A percentile compares a stretch with the other conserved stretches of the same genome.
Conservation (phyloP, 1,140 invertebrate genomes). For the Drosophila rhopaloa region DNA sequence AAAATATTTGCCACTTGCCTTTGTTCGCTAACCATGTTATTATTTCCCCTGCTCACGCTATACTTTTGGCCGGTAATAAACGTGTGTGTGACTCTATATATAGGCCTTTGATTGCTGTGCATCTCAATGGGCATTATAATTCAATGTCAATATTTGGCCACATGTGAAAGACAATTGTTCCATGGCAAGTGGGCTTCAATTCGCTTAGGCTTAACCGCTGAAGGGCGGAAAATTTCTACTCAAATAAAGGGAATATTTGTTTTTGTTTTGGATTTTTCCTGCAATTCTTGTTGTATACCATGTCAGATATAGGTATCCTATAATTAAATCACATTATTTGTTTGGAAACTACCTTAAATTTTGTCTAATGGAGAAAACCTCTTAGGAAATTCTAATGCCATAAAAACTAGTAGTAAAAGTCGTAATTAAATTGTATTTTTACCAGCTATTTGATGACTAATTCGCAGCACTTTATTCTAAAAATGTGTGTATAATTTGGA, state of each 20-base stretch:
- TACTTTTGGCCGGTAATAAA: constrained; percentile 17
- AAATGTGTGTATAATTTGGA: background rate
- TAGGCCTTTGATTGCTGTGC: constrained; percentile 49
- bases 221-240: background rate
- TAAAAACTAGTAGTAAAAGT: background rate
- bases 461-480: constrained; percentile 20
- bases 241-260: too few relatives aligned
- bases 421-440: constrained; percentile 26
- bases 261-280: too few relatives aligned
- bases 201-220: background rate
- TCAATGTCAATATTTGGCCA: constrained; percentile 74
- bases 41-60: constrained; percentile 26
- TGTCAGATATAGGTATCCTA: too few relatives aligned
- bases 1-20: constrained; percentile 19
- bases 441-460: constrained; percentile 27
- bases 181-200: constrained; percentile 14
- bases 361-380: background rate
- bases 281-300: background rate
- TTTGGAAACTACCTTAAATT: background rate
- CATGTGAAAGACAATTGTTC: constrained; percentile 21
- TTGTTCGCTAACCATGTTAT: constrained; percentile 26
- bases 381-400: background rate
- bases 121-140: constrained; percentile 64
- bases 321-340: too few relatives aligned
- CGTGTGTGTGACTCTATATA: constrained; percentile 28